A percentile compares a stretch with the other conserved stretches of the same genome.
Conservation (phyloP, 1,140 invertebrate genomes). For the Microplitis demolitor region DNA sequence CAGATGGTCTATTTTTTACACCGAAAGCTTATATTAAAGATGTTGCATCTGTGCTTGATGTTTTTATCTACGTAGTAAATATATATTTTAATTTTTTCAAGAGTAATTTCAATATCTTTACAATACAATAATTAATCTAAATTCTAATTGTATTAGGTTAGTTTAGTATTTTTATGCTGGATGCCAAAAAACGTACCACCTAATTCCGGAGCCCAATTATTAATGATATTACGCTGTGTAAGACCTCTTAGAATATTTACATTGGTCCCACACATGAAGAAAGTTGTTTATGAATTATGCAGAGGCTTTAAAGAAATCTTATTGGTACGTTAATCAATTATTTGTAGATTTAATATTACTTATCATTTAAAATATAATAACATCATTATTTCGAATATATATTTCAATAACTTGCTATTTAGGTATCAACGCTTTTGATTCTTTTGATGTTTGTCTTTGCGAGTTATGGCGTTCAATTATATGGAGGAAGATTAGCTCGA, state of each 20-base stretch:
- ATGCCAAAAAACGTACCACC: conserved; percentile 92
- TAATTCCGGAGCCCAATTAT: conserved; percentile 88
- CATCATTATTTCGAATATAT: neutral
- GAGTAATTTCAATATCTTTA: neutral
- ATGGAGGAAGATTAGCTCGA: conserved; percentile 92
- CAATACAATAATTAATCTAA: conserved; percentile 5
- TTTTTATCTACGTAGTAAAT: conserved; percentile 96
- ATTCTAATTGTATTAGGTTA: conserved; percentile 68
- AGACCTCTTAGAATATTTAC: conserved; percentile 96
- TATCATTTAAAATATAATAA: neutral
- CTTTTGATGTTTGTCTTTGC: conserved; percentile 99
- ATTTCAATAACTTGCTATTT: conserved; percentile 20
- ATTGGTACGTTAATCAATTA: conserved; percentile 70
- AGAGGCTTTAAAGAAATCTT: conserved; percentile 99
- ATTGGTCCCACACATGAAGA: conserved; percentile 98
- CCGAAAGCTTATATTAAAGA: conserved; percentile 98
- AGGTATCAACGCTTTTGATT: conserved; percentile 91
- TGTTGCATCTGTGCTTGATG: conserved; percentile 93
- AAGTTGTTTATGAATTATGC: conserved; percentile 98
- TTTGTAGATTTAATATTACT: no score
- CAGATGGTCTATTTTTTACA: conserved; percentile 98
- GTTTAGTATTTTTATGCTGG: conserved; percentile 93
- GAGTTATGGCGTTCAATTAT: conserved; percentile 97
- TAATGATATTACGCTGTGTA: conserved; percentile 96
- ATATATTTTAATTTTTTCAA: neutral